phyloP scores from a whole-genome alignment of 2,113 vertebrate species.

The Pteropus alecto region DNA sequence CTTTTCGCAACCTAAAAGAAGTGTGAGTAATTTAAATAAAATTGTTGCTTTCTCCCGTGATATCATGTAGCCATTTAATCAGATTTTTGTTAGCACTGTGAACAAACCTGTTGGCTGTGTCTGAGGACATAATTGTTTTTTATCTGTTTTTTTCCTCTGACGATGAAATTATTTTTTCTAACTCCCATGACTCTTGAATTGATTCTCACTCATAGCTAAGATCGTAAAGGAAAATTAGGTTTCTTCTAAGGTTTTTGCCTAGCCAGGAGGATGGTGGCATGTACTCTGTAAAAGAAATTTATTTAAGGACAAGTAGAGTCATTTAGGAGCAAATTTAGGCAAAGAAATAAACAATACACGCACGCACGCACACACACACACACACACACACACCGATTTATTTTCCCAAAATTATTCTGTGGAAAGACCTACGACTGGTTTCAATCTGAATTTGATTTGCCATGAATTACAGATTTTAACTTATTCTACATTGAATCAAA shows the following conservation, averaged over 20 bases:
- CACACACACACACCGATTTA: background rate
- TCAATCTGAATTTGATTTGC: slow-evolving; percentile 68
- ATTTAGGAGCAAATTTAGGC: background rate
- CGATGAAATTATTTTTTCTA: background rate
- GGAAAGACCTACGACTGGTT: slow-evolving; percentile 49
- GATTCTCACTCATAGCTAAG: background rate
- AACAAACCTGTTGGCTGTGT: background rate
- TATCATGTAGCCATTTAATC: background rate
- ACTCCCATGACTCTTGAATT: background rate
- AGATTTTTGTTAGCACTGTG: background rate
- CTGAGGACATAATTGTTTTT: background rate
- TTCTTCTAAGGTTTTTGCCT: background rate
- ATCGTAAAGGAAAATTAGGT: background rate
- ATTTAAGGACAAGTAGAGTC: slow-evolving; percentile 2
- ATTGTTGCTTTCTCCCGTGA: background rate
- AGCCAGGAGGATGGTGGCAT: background rate
- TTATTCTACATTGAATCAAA: slow-evolving; percentile 76
- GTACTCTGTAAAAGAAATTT: background rate
- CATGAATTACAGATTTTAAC: slow-evolving; percentile 69
- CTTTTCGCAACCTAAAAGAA: background rate
- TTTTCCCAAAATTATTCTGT: slow-evolving; percentile 43
- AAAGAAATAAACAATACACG: background rate
- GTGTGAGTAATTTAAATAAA: background rate
- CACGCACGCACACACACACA: background rate
- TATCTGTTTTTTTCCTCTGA: background rate